Evolutionary conservation across 30 jellyfish, hydroid and myxozoan species (phyloP), one percentile per base, ranked within the genome.

Genomic region (Morbakka virulenta): DNA sequence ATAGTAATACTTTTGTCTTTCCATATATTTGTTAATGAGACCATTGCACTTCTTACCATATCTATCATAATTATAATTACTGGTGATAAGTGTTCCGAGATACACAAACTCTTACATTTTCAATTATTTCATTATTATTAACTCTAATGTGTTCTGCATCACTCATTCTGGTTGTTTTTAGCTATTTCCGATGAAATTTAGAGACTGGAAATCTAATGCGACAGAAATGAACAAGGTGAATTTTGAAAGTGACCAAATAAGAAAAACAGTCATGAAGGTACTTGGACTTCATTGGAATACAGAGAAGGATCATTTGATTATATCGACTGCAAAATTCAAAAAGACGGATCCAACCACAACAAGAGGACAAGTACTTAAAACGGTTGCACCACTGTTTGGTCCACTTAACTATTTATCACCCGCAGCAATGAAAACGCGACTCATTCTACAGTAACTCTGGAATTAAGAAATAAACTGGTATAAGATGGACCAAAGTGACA

Each of bases 311-410:
- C 62, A 47, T 11, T 47, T 47, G 62, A 47, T 47, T 12, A 47
- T 47, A 47, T 47, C 62, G 62, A 47, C 62, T 47, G 62, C 12
- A 47, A 47, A 47, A 47, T 47, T 47, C 62, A 47, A 47, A n/a
- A 47, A 47, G 14, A 12, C n/a, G n/a, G 12, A 12, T 11, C 62
- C 62, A 47, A n/a, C 62, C 12, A 47, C 62, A 47, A 47, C 62
- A 47, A 47, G n/a, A 47, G 14, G 62, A 47, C 62, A 47, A 47
- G 62, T 47, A 12, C 62, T 47, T 47, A 47, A 12, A 47, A 47
- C 62, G 62, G n/a, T 47, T 47, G 62, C 62, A n/a, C n/a, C 62
- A 47, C 62, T 47, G 62, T 47, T 47, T 47, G 62, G 62, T n/a
- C n/a, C 62, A n/a, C 62, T 47, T n/a, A n/a, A n/a, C 12, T 47